Evolutionary conservation across 2,888 invertebrate genomes (phyloP).

Genomic region (Eilema griseolum): DNA sequence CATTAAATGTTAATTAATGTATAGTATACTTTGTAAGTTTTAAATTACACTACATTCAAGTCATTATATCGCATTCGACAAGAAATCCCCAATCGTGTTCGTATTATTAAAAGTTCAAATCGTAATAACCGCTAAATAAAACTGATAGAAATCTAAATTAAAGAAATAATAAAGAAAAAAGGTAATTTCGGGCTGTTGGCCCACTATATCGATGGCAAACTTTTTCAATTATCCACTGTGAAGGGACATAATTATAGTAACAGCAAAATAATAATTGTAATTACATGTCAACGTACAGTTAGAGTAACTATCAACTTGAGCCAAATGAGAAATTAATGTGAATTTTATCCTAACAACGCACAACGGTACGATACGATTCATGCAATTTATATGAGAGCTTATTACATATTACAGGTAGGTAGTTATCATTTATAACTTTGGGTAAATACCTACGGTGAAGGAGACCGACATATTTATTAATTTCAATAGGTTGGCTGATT

Average conservation of each 20-base stretch:
- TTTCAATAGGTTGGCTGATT: neutral
- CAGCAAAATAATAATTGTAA: constrained; percentile 68
- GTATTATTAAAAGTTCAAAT: constrained; percentile 82
- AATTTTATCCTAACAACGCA: constrained; percentile 35
- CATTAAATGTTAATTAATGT: constrained; percentile 56
- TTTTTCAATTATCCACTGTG: constrained; percentile 80
- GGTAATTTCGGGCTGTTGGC: constrained; percentile 78
- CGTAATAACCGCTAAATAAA: constrained; percentile 77
- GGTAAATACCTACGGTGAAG: constrained; percentile 8
- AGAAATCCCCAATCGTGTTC: constrained; percentile 56
- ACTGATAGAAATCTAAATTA: constrained; percentile 74
- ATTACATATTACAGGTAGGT: constrained; percentile 12
- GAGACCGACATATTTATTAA: neutral
- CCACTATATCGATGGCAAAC: constrained; percentile 77
- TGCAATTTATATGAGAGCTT: constrained; percentile 36
- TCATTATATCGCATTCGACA: constrained; percentile 53
- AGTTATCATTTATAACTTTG: constrained; percentile 10
- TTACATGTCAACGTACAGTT: constrained; percentile 55
- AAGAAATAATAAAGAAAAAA: constrained; percentile 74
- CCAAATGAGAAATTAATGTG: constrained; percentile 67
- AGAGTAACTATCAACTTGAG: constrained; percentile 50
- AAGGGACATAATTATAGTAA: constrained; percentile 68
- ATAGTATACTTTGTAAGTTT: constrained; percentile 65
- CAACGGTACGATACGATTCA: constrained; percentile 29
- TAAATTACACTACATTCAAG: constrained; percentile 60